Evolutionary conservation across 2,113 vertebrate genomes (phyloP).

Genomic region (Oxygymnocypris stewartii): DNA sequence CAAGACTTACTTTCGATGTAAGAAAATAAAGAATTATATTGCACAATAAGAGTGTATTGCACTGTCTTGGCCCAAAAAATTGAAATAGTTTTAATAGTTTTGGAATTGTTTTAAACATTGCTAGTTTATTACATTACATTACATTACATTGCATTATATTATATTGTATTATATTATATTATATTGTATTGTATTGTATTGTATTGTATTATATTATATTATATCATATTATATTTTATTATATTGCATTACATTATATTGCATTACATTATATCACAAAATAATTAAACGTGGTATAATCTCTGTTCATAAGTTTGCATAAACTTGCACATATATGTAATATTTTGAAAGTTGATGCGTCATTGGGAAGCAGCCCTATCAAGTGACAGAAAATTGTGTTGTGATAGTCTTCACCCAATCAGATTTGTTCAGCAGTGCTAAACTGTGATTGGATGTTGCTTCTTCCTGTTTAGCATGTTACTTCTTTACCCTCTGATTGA

Average conservation of each 20-base stretch:
- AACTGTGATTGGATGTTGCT: slow-evolving; percentile 25
- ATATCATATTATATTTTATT: no score
- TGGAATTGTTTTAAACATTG: no score
- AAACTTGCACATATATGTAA: neutral
- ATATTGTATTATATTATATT: neutral
- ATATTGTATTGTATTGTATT: neutral
- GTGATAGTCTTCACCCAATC: slow-evolving; percentile 34
- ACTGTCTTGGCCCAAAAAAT: no score
- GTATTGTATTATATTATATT: neutral
- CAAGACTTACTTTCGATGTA: no score
- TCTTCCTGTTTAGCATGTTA: slow-evolving; percentile 50
- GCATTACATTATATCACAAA: neutral
- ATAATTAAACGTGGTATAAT: neutral
- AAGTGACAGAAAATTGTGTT: neutral
- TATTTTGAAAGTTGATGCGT: neutral
- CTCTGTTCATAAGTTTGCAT: neutral
- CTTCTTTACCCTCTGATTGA: slow-evolving; percentile 56
- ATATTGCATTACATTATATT: no score
- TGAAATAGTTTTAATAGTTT: no score
- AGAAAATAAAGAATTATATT: no score
- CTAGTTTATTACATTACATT: neutral
- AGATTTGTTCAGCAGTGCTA: neutral
- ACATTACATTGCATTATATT: neutral
- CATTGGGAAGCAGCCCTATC: neutral
- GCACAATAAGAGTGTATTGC: no score